These are phyloP conservation scores for Crenichthys baileyi DNA, from an alignment of 2,797 vertebrate species.

Conservation along the genomic window DNA sequence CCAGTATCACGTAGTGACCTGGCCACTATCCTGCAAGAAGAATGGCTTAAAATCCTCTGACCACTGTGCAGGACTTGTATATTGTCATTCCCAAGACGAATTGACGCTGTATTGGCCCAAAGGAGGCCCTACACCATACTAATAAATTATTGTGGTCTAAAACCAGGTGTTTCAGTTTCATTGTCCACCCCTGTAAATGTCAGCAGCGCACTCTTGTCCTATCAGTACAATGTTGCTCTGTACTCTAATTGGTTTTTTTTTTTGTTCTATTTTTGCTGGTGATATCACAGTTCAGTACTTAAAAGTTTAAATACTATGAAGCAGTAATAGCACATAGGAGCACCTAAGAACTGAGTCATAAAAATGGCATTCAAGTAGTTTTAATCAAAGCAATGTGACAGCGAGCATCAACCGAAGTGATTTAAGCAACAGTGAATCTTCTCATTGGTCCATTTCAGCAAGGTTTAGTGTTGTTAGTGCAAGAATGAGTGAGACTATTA, in stretches of 20 bases:
- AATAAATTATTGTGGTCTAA: too few species aligned
- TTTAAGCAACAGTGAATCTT: slow-evolving; percentile 52
- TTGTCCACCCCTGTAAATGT: too few species aligned
- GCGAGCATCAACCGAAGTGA: slow-evolving; percentile 55
- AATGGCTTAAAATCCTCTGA: too few species aligned
- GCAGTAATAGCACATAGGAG: slow-evolving; percentile 37
- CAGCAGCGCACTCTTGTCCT: slow-evolving; percentile 16
- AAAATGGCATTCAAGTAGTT: slow-evolving; percentile 47
- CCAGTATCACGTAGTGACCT: too few species aligned
- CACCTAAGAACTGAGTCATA: slow-evolving; percentile 37
- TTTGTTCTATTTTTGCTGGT: slow-evolving; percentile 59
- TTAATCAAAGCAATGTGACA: slow-evolving; percentile 42
- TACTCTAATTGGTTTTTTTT: slow-evolving; percentile 13
- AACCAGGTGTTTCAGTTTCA: too few species aligned
- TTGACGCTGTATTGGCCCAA: too few species aligned
- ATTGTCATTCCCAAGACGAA: too few species aligned
- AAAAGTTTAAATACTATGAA: slow-evolving; percentile 33
- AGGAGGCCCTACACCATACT: too few species aligned
- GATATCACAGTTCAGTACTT: slow-evolving; percentile 56
- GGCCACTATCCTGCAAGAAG: too few species aligned
- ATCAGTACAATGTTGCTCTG: slow-evolving; percentile 1
- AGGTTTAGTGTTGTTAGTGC: slow-evolving; percentile 69
- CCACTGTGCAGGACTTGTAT: too few species aligned
- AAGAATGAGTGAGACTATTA: slow-evolving; percentile 69
- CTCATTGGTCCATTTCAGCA: slow-evolving; percentile 65